Evolutionary conservation across 2,113 vertebrate genomes (phyloP).

Genomic region (Otolemur garnettii): DNA sequence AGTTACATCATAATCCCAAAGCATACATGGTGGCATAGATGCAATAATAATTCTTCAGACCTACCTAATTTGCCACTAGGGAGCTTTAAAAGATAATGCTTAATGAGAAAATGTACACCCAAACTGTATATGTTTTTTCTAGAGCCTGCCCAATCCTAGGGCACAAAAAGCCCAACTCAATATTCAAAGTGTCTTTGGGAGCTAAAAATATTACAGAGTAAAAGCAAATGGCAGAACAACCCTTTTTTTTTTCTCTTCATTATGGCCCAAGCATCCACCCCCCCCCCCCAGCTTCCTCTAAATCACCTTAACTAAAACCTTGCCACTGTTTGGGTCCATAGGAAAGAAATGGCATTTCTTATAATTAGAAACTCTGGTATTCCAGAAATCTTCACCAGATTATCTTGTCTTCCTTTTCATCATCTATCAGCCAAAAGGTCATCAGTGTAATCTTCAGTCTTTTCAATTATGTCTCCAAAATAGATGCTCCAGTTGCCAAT

Average conservation of each 20-base stretch:
- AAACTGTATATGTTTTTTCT: slow-evolving; percentile 54
- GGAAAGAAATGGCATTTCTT: slow-evolving; percentile 34
- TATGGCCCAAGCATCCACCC: neutral
- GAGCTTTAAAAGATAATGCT: slow-evolving; percentile 63
- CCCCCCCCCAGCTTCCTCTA: neutral
- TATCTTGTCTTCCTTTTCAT: slow-evolving; percentile 18
- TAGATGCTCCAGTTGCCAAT: neutral
- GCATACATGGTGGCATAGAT: slow-evolving; percentile 11
- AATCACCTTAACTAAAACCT: neutral
- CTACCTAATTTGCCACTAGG: slow-evolving; percentile 76
- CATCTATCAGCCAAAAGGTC: neutral
- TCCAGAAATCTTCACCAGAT: slow-evolving; percentile 52
- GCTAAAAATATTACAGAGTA: neutral
- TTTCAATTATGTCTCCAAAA: slow-evolving; percentile 56
- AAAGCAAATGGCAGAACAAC: slow-evolving; percentile 30
- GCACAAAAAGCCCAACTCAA: slow-evolving; percentile 36
- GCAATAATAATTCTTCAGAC: slow-evolving; percentile 61
- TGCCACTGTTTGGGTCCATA: neutral
- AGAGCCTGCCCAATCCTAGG: slow-evolving; percentile 23
- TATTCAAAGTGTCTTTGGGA: slow-evolving; percentile 38
- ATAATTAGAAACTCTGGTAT: neutral
- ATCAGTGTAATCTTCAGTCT: slow-evolving; percentile 1
- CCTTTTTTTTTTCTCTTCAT: neutral
- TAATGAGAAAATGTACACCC: slow-evolving; percentile 73
- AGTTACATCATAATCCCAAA: slow-evolving; percentile 62